Evolutionary conservation across 2,797 vertebrate species (phyloP), one percentile per base, ranked within the genome.

Genomic region (Linurgus olivaceus): DNA sequence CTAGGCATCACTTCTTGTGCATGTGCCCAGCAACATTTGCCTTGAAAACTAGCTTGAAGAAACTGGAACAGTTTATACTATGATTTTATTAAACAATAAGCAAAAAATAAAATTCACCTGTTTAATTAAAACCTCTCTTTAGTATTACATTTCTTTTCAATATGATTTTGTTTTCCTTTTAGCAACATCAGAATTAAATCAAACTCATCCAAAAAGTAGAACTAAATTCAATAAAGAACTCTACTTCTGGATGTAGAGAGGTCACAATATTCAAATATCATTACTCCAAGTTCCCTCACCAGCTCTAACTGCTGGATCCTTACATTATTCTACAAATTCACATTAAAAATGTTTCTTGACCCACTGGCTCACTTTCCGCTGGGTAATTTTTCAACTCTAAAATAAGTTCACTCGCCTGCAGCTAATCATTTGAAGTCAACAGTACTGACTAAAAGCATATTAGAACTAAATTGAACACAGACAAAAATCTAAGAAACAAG

Each of bases 401-500:
- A 86, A 17, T 57, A 81, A 68, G 35, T 51, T 79, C 52, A 77
- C 2, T 33, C 78, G 51, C 52, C 74, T 75, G 61, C 33, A 88
- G 73, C 44, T 52, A 87, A 29, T 73, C 6, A 68, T 88, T 59
- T 70, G 62, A 81, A 93, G 57, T 76, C 52, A 73, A 66, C 47
- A 57, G 16, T 23, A 58, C 38, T 55, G 40, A 76, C 74, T 75
- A 28, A 14, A 62, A 79, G 31, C 37, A 76, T 28, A 73, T 58
- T 23, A 92, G 31, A 75, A 77, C 42, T 35, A 88, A 79, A 90
- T 63, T 33, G 87, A 94, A 94, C 65, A 90, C n/a, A 72, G 51
- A 66, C 37, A 59, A 85, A 86, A 95, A 87, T n/a, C 55, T 37
- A 79, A 84, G 37, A 73, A 79, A 76, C 31, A 52, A 55, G 15